Percentiles rank a stretch among this genome's conserved stretches.
Evolutionary conservation across 2,113 vertebrate species (phyloP).

Genomic region (Promerops cafer): DNA sequence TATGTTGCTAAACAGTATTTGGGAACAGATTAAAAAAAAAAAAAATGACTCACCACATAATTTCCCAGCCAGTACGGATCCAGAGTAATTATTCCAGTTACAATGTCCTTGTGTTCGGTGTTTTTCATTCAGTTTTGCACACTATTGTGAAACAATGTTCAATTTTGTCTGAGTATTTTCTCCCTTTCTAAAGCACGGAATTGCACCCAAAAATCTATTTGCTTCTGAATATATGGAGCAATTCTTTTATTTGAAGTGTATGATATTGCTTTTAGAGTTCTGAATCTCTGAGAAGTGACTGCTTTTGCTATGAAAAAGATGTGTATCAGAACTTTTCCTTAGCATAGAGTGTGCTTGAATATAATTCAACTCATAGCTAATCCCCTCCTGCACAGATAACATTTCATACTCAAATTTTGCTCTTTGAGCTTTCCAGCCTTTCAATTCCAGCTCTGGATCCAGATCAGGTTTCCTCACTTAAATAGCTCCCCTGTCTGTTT

Average conservation of each 20-base stretch:
- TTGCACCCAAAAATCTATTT: background rate
- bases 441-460: conserved; percentile 36
- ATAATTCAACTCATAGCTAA: conserved; percentile 49
- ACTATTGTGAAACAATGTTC: background rate
- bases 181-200: background rate
- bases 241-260: background rate
- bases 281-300: background rate
- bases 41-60: background rate
- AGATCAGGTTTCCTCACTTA: conserved; percentile 46
- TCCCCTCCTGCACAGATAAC: conserved; percentile 54
- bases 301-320: background rate
- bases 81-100: background rate
- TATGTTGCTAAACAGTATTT: background rate
- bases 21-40: background rate
- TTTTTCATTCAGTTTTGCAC: background rate
- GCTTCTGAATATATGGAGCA: background rate
- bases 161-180: background rate
- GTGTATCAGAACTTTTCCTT: background rate
- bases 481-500: conserved; percentile 54
- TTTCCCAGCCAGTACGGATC: background rate
- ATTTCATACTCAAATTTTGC: conserved; percentile 53
- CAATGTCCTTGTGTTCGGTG: background rate
- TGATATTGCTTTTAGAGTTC: background rate
- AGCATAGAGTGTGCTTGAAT: conserved; percentile 10
- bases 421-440: conserved; percentile 56